These are phyloP conservation scores for Tiliacea aurago DNA, from an alignment of 2,888 invertebrate species.

Conservation along the genomic window DNA sequence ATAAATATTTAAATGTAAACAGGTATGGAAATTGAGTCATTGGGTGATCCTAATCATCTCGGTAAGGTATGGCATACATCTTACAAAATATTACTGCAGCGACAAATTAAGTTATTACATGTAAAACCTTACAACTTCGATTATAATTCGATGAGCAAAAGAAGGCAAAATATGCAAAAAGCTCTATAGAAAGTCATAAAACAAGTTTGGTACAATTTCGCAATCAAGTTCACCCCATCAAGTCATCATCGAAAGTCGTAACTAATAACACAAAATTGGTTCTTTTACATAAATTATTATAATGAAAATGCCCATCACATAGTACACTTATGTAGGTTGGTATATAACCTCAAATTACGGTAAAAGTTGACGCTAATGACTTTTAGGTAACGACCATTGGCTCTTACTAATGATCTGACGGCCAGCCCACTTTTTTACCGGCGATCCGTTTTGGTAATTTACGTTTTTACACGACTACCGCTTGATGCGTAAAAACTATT, in stretches of 20 bases:
- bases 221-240: conserved; percentile 75
- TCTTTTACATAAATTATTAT: conserved; percentile 85
- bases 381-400: conserved; percentile 90
- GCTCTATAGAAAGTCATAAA: conserved; percentile 59
- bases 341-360: conserved; percentile 84
- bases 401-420: conserved; percentile 85
- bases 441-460: conserved; percentile 87
- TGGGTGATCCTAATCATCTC: conserved; percentile 18
- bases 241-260: conserved; percentile 76
- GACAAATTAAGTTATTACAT: conserved; percentile 56
- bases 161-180: conserved; percentile 63
- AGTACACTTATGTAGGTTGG: conserved; percentile 67
- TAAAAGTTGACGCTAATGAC: conserved; percentile 90
- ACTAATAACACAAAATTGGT: conserved; percentile 85
- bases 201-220: conserved; percentile 69
- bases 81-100: conserved; percentile 18
- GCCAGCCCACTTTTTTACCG: conserved; percentile 88
- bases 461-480: conserved; percentile 81
- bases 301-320: conserved; percentile 76
- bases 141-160: conserved; percentile 43
- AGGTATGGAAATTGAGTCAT: conserved; percentile 19
- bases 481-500: conserved; percentile 75
- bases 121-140: conserved; percentile 47
- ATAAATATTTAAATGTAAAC: not conserved
- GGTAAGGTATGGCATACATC: conserved; percentile 17